These are phyloP conservation scores for Platycercus adscitus DNA, from an alignment of 2,113 vertebrate genomes.

Conservation along the genomic window DNA sequence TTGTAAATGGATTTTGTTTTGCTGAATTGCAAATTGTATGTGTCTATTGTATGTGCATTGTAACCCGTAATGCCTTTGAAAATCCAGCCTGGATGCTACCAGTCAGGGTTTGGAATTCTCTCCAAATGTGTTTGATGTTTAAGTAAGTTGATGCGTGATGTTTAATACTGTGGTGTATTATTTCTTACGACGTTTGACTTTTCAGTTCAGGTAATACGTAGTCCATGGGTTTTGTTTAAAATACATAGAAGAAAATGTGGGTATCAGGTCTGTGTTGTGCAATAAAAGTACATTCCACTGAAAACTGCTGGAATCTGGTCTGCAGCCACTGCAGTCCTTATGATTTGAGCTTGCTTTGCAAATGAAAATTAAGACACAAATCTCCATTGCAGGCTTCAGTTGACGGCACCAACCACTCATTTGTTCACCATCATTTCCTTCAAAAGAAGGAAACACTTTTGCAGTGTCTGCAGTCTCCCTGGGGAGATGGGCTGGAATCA, in stretches of 20 bases:
- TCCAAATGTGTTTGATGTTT: conserved; percentile 23
- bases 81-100: not conserved
- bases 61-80: conserved; percentile 53
- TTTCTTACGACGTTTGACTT: not conserved
- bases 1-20: conserved; percentile 45
- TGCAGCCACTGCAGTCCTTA: not conserved
- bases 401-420: not conserved
- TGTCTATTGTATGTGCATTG: conserved; percentile 57
- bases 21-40: not conserved
- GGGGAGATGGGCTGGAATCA: rapidly evolving
- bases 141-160: not conserved
- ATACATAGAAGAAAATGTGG: not conserved
- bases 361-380: not conserved
- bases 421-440: rapidly evolving
- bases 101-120: conserved; percentile 33
- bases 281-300: conserved; percentile 24
- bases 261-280: conserved; percentile 22
- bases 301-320: not conserved
- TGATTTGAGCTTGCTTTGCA: not conserved
- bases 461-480: not conserved
- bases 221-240: conserved; percentile 17
- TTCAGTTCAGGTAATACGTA: not conserved
- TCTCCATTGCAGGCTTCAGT: rapidly evolving
- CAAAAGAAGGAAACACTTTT: not conserved
- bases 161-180: not conserved